These are phyloP conservation scores for Pongo abelii DNA, from an alignment of 2,113 vertebrate species.

Conservation along the genomic window DNA sequence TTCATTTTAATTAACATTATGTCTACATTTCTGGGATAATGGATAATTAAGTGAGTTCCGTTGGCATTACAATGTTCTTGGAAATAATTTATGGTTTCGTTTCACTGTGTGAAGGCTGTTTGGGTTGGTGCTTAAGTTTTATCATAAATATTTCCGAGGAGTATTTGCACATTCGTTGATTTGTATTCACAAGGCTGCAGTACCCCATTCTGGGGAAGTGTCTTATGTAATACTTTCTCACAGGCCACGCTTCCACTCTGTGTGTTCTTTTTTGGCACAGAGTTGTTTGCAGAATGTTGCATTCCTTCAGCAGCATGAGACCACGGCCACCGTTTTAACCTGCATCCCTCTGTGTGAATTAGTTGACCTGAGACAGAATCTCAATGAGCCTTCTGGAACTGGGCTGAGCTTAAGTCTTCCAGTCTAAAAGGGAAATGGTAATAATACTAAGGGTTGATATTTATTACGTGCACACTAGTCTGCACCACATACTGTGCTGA, in stretches of 20 bases:
- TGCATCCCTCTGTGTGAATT: not conserved
- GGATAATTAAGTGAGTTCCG: constrained; percentile 90
- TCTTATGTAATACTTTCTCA: constrained; percentile 7
- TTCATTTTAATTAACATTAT: constrained; percentile 91
- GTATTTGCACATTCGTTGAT: constrained; percentile 73
- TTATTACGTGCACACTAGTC: not conserved
- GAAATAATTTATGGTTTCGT: constrained; percentile 86
- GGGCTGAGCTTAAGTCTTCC: not conserved
- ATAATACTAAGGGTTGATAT: no score
- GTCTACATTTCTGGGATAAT: constrained; percentile 87
- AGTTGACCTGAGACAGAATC: not conserved
- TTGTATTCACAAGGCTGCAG: constrained; percentile 52
- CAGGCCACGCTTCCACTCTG: not conserved
- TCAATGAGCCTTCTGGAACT: not conserved
- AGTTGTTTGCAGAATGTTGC: not conserved
- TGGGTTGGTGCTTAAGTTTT: constrained; percentile 80
- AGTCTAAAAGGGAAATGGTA: not conserved
- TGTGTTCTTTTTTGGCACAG: not conserved
- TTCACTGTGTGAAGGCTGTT: constrained; percentile 84
- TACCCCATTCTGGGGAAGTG: constrained; percentile 50
- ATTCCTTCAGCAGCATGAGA: fast-evolving
- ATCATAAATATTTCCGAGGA: constrained; percentile 83
- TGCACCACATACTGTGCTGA: not conserved
- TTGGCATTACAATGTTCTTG: constrained; percentile 89
- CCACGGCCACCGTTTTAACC: not conserved